A percentile compares a stretch with the other conserved stretches of the same genome.
These are phyloP conservation scores for Silurus lanzhouensis DNA, from an alignment of 2,797 vertebrate species.

Conservation along the genomic window DNA sequence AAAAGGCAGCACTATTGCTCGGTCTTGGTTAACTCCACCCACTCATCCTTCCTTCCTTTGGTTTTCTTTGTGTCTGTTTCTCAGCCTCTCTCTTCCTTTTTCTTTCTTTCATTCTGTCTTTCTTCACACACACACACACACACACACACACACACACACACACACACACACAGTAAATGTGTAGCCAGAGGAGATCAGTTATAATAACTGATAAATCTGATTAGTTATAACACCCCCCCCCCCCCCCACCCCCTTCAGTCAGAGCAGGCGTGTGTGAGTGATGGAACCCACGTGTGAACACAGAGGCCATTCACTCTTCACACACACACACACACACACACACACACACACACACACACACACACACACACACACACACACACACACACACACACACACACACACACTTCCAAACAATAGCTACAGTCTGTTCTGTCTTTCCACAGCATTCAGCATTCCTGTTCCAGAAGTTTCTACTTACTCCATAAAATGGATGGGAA, in stretches of 20 bases:
- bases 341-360: constrained; percentile 21
- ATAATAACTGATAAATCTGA: background rate
- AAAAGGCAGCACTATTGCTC: constrained; percentile 62
- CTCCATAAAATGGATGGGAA: constrained; percentile 51
- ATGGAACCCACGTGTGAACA: too few relatives aligned
- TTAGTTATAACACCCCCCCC: too few relatives aligned
- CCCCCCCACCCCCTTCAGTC: too few relatives aligned
- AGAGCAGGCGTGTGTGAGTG: too few relatives aligned
- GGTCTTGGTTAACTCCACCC: constrained; percentile 34
- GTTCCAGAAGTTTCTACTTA: constrained; percentile 32
- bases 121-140: background rate
- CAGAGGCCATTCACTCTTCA: too few relatives aligned
- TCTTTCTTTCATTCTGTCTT: constrained; percentile 7
- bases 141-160: constrained; percentile 33
- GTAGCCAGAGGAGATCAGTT: background rate
- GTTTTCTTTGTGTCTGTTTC: background rate
- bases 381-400: constrained; percentile 20
- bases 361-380: background rate
- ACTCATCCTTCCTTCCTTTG: constrained; percentile 43
- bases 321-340: background rate
- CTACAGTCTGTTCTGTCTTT: constrained; percentile 1
- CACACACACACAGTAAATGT: constrained; percentile 26
- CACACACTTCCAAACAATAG: background rate
- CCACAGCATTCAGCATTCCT: background rate
- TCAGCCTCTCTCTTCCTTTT: background rate